These are phyloP conservation scores for Brenthis ino DNA, from an alignment of 2,888 invertebrate species.

Conservation along the genomic window DNA sequence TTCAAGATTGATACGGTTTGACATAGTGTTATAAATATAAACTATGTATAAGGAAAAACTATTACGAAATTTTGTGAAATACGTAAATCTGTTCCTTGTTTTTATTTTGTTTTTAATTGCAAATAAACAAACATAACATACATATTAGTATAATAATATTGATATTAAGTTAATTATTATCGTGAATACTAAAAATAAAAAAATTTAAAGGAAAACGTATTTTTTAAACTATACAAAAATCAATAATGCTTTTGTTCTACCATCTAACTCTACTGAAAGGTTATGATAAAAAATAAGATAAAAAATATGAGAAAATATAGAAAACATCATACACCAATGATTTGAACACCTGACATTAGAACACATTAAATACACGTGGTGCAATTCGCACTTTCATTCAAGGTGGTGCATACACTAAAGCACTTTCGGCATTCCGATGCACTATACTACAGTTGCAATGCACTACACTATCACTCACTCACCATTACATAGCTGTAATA, in stretches of 20 bases:
- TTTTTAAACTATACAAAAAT: slow-evolving; percentile 7
- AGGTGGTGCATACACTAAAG: slow-evolving; percentile 15
- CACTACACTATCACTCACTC: slow-evolving; percentile 68
- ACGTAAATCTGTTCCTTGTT: background rate
- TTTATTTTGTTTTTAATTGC: background rate
- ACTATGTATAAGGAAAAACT: background rate
- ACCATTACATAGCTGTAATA: slow-evolving; percentile 71
- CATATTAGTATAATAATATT: background rate
- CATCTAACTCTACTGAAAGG: background rate
- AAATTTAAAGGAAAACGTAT: slow-evolving; percentile 3
- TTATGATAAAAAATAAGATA: background rate
- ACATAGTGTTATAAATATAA: too few relatives aligned
- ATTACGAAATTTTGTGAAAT: slow-evolving; percentile 10
- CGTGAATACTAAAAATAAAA: background rate
- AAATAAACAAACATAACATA: background rate
- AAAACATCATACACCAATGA: slow-evolving; percentile 6
- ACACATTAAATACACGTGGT: slow-evolving; percentile 54
- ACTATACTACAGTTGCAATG: slow-evolving; percentile 45
- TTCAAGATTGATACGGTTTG: too few relatives aligned
- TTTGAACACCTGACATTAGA: slow-evolving; percentile 21
- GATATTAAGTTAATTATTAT: slow-evolving; percentile 1
- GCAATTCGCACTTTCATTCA: slow-evolving; percentile 19
- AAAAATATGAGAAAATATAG: background rate
- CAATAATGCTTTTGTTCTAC: background rate
- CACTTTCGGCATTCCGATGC: slow-evolving; percentile 35